A percentile compares a stretch with the other conserved stretches of the same genome.
Evolutionary conservation across 2,888 invertebrate genomes (phyloP).

Genomic region (Abrostola tripartita): DNA sequence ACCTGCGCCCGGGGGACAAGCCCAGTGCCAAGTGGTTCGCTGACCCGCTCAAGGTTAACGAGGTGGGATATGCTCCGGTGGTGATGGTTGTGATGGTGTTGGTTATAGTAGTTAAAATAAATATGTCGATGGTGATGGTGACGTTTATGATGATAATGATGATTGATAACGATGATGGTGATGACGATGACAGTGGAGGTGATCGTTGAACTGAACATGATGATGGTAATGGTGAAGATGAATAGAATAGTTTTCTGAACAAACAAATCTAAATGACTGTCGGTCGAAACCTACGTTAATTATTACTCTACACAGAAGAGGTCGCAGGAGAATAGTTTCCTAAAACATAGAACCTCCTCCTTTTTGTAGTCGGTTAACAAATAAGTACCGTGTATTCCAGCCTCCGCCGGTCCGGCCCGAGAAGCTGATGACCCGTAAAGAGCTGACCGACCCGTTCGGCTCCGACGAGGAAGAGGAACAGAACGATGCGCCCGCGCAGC

Average conservation of each 20-base stretch:
- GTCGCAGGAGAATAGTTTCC: too few relatives aligned
- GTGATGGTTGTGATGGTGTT: background rate
- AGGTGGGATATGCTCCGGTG: slow-evolving; percentile 50
- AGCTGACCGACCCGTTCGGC: slow-evolving; percentile 96
- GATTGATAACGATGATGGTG: too few relatives aligned
- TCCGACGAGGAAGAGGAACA: slow-evolving; percentile 95
- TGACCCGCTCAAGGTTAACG: slow-evolving; percentile 62
- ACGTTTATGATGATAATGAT: background rate
- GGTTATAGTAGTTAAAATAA: too few relatives aligned
- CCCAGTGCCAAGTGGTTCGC: slow-evolving; percentile 77
- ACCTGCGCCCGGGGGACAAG: slow-evolving; percentile 64
- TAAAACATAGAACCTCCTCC: too few relatives aligned
- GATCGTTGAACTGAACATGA: too few relatives aligned
- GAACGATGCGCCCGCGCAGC: slow-evolving; percentile 40
- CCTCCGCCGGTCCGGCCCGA: slow-evolving; percentile 78
- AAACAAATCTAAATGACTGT: too few relatives aligned
- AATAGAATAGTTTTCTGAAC: too few relatives aligned
- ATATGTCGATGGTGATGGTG: background rate
- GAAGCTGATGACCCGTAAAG: slow-evolving; percentile 94
- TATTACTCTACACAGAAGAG: too few relatives aligned
- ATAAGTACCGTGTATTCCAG: slow-evolving; percentile 51
- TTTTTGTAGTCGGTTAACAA: too few relatives aligned
- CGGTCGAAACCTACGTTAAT: too few relatives aligned
- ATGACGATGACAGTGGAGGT: too few relatives aligned
- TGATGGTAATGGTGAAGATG: too few relatives aligned